Base-by-base conservation (phyloP, 2,797 vertebrate species). In the Fringilla coelebs region DNA sequence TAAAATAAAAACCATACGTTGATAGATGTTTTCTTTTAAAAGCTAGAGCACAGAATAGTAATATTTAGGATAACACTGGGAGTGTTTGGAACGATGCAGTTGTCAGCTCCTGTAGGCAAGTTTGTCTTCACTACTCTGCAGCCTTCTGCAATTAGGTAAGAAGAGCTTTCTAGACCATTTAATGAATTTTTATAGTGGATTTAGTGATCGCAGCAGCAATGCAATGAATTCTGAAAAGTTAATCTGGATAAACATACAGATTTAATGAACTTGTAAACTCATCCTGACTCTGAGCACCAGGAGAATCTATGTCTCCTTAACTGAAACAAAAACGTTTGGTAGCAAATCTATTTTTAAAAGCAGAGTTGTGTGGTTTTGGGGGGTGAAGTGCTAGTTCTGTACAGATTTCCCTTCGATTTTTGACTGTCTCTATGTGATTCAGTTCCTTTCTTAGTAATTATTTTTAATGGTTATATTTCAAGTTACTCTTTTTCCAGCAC, bases 161-260 rank as follows among this genome's bases (percentile, higher is more conserved):
- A 26, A 36, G 84, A 40, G 58, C 18, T 52, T 88, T 52, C 70
- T 78, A 72, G 81, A 62, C 5, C 2, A 38, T 79, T 92, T 18
- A 88, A 81, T 84, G 62, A 75, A 36, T 31, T 63, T 88, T 75
- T 40, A 67, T 28, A 38, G 25, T 49, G 40, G 91, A 70, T 55
- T 75, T 70, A 81, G 26, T 78, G 43, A 49, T 62, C 75, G 26
- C 55, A 38, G 16, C 29, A 84, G 45, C 26, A 76, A 38, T 36
- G 45, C 17, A 84, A 90, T 76, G 55, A 93, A 88, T 93, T 85
- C 62, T 73, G 70, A 75, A 85, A 88, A 60, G 26, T 73, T 88
- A 68, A 85, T 66, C 66, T 76, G 79, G 66, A 90, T 75, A 78
- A 88, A 45, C 15, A 51, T 63, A 29, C 22, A 84, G 26, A 25